Conservation (phyloP, 2,797 vertebrate species). For the Hypotaenidia philippensis region DNA sequence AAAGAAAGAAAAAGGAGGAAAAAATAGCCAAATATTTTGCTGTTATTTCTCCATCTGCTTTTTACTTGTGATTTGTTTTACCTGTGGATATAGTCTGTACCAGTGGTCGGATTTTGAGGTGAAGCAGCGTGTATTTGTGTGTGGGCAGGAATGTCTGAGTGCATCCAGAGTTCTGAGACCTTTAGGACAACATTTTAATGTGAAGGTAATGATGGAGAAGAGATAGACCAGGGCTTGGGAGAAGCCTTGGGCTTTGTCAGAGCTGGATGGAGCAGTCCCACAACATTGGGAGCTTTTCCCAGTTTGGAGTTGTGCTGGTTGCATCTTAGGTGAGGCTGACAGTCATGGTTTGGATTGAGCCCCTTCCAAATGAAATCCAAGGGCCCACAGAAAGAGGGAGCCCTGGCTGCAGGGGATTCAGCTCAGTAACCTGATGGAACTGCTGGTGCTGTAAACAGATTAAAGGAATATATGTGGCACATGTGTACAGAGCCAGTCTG, state of each 20-base stretch:
- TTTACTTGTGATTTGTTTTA: background rate
- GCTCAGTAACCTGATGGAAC: background rate
- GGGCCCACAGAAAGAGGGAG: background rate
- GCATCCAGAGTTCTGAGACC: background rate
- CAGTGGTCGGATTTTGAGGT: background rate
- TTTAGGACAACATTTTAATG: background rate
- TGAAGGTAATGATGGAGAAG: background rate
- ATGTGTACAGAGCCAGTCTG: background rate
- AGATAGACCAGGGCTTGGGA: background rate
- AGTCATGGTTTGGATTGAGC: too few species aligned
- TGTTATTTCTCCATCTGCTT: background rate
- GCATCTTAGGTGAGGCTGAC: background rate
- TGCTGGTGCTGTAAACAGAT: background rate
- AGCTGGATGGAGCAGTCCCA: background rate
- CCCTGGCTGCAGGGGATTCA: fast-evolving
- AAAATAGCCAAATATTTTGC: fast-evolving
- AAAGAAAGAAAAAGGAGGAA: background rate
- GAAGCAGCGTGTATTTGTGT: background rate
- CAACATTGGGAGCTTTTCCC: fast-evolving
- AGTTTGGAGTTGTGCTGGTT: background rate
- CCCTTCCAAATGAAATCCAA: background rate
- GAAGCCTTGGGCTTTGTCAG: background rate
- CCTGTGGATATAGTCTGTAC: background rate
- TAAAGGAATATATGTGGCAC: background rate
- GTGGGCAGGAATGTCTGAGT: fast-evolving